Evolutionary conservation across 2,797 vertebrate species (phyloP).

Genomic region (Rhadinocentrus ornatus): DNA sequence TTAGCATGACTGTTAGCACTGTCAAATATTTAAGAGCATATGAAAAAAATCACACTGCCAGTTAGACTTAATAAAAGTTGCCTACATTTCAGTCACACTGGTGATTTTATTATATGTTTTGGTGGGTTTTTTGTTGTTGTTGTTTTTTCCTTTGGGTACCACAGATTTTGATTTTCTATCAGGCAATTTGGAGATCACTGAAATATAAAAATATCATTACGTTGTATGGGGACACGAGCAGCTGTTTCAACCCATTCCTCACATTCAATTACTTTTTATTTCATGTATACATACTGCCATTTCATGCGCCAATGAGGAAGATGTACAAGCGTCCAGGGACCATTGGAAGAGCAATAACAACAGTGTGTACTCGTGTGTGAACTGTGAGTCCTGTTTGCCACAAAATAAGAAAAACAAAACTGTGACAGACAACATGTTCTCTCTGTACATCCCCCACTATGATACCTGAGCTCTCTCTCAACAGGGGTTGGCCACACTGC

Average conservation of each 20-base stretch:
- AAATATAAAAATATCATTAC: slow-evolving; percentile 35
- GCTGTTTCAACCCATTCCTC: slow-evolving; percentile 56
- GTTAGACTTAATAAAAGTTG: slow-evolving; percentile 7
- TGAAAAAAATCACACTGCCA: slow-evolving; percentile 4
- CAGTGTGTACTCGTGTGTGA: slow-evolving; percentile 68
- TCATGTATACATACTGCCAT: slow-evolving; percentile 53
- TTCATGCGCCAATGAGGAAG: slow-evolving; percentile 62
- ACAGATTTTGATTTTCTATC: slow-evolving; percentile 1
- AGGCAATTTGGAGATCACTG: neutral
- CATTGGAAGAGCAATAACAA: slow-evolving; percentile 72
- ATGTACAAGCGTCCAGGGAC: slow-evolving; percentile 71
- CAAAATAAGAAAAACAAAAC: slow-evolving; percentile 4
- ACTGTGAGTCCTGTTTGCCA: slow-evolving; percentile 55
- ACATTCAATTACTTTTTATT: slow-evolving; percentile 66
- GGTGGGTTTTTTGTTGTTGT: neutral
- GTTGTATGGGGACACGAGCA: slow-evolving; percentile 52
- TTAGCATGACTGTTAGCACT: slow-evolving; percentile 24
- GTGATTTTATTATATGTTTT: slow-evolving; percentile 2
- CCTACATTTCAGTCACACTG: slow-evolving; percentile 3
- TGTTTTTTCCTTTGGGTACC: slow-evolving; percentile 5
- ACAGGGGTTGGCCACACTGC: slow-evolving; percentile 71
- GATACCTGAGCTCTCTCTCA: slow-evolving; percentile 76
- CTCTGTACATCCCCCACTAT: slow-evolving; percentile 58
- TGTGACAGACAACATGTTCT: slow-evolving; percentile 65
- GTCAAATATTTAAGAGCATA: neutral